Conservation (phyloP, 2,797 vertebrate species). For the Heteromormyrus szaboi region DNA sequence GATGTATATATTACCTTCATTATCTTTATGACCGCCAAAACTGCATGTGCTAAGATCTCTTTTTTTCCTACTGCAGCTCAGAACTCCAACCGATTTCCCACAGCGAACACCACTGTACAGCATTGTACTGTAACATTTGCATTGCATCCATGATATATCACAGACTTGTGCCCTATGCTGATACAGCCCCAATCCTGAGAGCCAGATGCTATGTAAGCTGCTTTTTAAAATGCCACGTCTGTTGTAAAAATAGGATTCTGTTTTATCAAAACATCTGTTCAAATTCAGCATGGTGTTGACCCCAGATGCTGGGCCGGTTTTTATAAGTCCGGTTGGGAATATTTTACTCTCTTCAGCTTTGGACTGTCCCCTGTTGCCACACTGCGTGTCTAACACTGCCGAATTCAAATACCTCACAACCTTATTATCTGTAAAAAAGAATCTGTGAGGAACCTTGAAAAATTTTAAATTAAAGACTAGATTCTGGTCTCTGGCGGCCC, state of each 20-base stretch:
- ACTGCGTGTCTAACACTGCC: not conserved
- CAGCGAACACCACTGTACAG: not conserved
- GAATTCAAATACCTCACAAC: not conserved
- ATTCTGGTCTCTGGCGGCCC: not conserved
- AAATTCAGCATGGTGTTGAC: not conserved
- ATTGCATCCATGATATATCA: not conserved
- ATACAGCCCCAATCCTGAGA: not conserved
- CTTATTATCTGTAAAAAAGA: not conserved
- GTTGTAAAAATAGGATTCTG: not conserved
- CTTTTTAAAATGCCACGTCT: not conserved
- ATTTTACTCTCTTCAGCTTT: not conserved
- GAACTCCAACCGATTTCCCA: not conserved
- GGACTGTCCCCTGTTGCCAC: not conserved
- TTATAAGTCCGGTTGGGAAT: not conserved
- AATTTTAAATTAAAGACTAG: not conserved
- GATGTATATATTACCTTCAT: not conserved
- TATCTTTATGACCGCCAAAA: not conserved
- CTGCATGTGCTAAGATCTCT: not conserved
- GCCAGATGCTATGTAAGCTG: not conserved
- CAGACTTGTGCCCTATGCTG: not conserved
- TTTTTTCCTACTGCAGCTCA: not conserved
- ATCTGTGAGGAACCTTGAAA: not conserved
- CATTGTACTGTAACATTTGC: not conserved
- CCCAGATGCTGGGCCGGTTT: not conserved
- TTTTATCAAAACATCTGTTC: not conserved